Evolutionary conservation across 2,888 invertebrate genomes (phyloP), one percentile per base, ranked within the genome.

Genomic region (Andrena fulva): DNA sequence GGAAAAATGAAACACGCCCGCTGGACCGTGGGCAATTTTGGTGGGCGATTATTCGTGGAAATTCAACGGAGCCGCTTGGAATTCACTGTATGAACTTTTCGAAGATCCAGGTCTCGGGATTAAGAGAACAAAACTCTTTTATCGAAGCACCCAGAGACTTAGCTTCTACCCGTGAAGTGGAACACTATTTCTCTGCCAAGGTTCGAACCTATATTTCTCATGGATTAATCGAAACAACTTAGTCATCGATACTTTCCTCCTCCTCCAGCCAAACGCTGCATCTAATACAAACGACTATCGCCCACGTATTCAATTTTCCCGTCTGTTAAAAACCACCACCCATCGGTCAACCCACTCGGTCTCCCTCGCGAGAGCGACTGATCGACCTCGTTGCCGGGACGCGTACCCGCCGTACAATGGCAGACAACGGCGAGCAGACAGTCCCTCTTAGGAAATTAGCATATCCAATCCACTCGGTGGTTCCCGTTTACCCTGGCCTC

Each of bases 401-500:
- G 50, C n/a, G 33, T 12, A 12, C 29, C 16, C 71, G 24, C 20
- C 27, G 33, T 1, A 29, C 52, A 48, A 68, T 24, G 59, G 52
- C 56, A 62, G 50, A 52, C 24, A 54, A 42, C 50, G 42, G 70
- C 63, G 50, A 73, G 29, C 60, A 20, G 59, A 60, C 8, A 48
- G 56, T 75, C 64, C 62, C 63, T 74, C 60, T 70, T 69, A 60
- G 63, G 8, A 76, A 71, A 85, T 85, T 80, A 79, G 69, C 83
- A 75, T 73, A 76, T 77, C 42, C 75, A 64, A 85, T 76, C 66
- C 33, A 52, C 33, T 54, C 54, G 35, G 12, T 20, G 42, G 29
- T 12, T 64, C 63, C 35, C 42, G 42, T 62, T 48, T 54, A 62
- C 42, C 59, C 67, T 20, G 70, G 56, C 31, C 77, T 80, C 54